Percentiles rank a stretch among this genome's conserved stretches.
These are phyloP conservation scores for Entomobrya multifasciata DNA, from an alignment of 2,888 invertebrate species.

Conservation along the genomic window DNA sequence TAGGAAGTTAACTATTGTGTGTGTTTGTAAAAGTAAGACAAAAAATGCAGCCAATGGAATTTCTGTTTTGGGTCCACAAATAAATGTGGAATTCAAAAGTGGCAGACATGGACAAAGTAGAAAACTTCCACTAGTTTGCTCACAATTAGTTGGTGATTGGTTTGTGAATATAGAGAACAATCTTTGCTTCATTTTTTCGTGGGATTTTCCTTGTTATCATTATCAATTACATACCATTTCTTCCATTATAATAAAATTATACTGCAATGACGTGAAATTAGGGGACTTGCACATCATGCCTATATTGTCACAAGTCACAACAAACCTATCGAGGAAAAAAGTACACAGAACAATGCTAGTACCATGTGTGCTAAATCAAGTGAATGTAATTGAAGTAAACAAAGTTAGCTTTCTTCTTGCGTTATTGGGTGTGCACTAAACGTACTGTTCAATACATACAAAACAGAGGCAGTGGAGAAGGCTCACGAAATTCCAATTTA, in stretches of 20 bases:
- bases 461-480: background rate
- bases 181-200: background rate
- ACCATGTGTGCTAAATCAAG: background rate
- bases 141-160: background rate
- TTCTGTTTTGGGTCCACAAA: background rate
- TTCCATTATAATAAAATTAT: background rate
- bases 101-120: background rate
- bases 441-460: background rate
- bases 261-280: background rate
- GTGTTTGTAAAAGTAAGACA: background rate
- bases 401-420: background rate
- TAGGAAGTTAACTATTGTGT: background rate
- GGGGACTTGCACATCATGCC: background rate
- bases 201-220: background rate
- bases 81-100: constrained; percentile 24
- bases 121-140: background rate
- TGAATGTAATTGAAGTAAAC: constrained; percentile 36
- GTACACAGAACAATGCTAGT: background rate
- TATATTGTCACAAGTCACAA: background rate
- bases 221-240: background rate
- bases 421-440: background rate
- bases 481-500: constrained; percentile 8
- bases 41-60: background rate
- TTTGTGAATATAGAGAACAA: constrained; percentile 15
- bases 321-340: background rate